Conservation (phyloP, 2,113 vertebrate species). For the Oophaga pumilio region DNA sequence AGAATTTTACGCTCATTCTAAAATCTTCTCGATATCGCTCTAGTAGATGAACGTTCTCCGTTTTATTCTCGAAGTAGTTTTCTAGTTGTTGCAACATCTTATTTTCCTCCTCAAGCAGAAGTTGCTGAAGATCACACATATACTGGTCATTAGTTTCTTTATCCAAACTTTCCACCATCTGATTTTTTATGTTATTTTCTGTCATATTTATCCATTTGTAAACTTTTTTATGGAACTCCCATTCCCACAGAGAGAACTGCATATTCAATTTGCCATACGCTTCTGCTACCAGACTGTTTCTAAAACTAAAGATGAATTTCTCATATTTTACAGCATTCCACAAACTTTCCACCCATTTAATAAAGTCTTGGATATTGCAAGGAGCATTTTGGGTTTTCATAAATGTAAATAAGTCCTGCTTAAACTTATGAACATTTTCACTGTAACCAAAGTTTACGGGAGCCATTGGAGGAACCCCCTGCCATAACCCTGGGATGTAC, state of each 20-base stretch:
- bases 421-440: slow-evolving; percentile 66
- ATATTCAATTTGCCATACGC: slow-evolving; percentile 55
- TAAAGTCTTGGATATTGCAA: slow-evolving; percentile 64
- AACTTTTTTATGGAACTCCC: slow-evolving; percentile 63
- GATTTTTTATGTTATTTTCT: slow-evolving; percentile 62
- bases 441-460: slow-evolving; percentile 67
- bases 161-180: neutral
- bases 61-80: slow-evolving; percentile 3
- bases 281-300: slow-evolving; percentile 55
- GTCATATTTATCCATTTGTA: slow-evolving; percentile 64
- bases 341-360: slow-evolving; percentile 63
- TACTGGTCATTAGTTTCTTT: neutral
- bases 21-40: slow-evolving; percentile 67
- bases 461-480: slow-evolving; percentile 67
- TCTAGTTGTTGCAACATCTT: slow-evolving; percentile 14
- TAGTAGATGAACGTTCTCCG: slow-evolving; percentile 53
- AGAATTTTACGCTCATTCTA: slow-evolving; percentile 59
- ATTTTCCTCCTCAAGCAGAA: neutral
- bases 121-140: neutral
- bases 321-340: slow-evolving; percentile 57
- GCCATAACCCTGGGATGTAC: slow-evolving; percentile 68
- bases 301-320: slow-evolving; percentile 59
- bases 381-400: slow-evolving; percentile 62
- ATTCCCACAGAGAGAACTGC: slow-evolving; percentile 64
- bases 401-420: slow-evolving; percentile 66